Percentiles rank a stretch among this genome's conserved stretches.
Evolutionary conservation across 2,797 vertebrate species (phyloP).

Genomic region (Sebastes melanostomus): DNA sequence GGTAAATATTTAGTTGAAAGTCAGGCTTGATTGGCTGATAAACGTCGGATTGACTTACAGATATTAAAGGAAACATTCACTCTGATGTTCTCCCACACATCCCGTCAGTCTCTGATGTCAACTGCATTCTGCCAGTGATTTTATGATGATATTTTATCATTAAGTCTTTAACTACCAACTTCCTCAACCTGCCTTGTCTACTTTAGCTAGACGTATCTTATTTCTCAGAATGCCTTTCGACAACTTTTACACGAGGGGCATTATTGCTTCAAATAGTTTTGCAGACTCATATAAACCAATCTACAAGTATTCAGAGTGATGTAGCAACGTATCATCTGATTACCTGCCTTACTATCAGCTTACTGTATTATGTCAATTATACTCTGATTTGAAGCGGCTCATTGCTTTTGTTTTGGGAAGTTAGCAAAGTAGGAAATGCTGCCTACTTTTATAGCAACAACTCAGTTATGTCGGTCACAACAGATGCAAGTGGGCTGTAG

Average conservation of each 20-base stretch:
- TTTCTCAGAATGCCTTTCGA: conserved; percentile 11
- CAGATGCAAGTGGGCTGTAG: background rate
- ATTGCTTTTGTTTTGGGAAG: background rate
- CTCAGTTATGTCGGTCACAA: background rate
- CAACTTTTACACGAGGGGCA: background rate
- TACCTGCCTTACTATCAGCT: background rate
- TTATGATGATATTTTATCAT: background rate
- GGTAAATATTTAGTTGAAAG: background rate
- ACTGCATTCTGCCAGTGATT: background rate
- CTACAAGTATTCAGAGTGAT: background rate
- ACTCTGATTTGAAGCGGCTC: background rate
- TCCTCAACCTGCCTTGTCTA: background rate
- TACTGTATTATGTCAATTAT: background rate
- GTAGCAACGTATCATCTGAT: background rate
- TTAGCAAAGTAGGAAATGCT: background rate
- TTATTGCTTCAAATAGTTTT: background rate
- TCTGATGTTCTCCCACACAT: background rate
- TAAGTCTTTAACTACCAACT: background rate
- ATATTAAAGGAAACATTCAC: background rate
- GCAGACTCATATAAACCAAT: background rate
- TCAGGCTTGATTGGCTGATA: background rate
- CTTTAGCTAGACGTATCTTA: background rate
- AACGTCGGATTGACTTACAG: background rate
- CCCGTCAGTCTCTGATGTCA: background rate
- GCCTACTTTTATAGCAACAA: background rate